These are phyloP conservation scores for Chionomys nivalis DNA, from an alignment of 2,113 vertebrate genomes.

Conservation along the genomic window DNA sequence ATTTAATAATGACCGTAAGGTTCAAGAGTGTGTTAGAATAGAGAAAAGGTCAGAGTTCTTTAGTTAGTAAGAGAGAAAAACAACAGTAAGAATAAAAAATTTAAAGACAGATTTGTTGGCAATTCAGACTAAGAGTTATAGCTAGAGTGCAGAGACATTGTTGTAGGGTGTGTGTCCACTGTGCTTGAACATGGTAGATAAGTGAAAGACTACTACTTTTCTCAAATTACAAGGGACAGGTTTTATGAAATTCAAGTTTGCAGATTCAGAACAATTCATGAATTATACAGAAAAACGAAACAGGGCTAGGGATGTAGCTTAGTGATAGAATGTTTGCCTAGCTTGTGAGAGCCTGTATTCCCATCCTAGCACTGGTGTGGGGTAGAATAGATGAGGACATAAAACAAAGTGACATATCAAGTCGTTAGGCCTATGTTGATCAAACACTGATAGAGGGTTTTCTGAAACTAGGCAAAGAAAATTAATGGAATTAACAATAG, in stretches of 20 bases:
- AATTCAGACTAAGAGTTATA: background rate
- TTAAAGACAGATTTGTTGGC: background rate
- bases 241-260: slow-evolving; percentile 10
- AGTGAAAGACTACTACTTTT: background rate
- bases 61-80: background rate
- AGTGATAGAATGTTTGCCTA: background rate
- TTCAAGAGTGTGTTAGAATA: background rate
- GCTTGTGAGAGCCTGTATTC: background rate
- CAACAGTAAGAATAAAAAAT: background rate
- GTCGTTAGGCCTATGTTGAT: slow-evolving; percentile 34
- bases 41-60: background rate
- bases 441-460: slow-evolving; percentile 15
- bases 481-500: slow-evolving; percentile 88
- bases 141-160: background rate
- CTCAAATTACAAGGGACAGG: slow-evolving; percentile 9
- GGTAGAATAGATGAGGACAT: background rate
- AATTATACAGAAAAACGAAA: slow-evolving; percentile 13
- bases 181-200: background rate
- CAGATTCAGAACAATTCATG: slow-evolving; percentile 4
- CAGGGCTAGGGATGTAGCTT: background rate
- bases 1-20: background rate
- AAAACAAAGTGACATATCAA: background rate
- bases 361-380: background rate
- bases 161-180: background rate
- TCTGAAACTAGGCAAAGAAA: slow-evolving; percentile 26